Conservation (phyloP, 2,888 invertebrate genomes). For the Meliscaeva auricollis region DNA sequence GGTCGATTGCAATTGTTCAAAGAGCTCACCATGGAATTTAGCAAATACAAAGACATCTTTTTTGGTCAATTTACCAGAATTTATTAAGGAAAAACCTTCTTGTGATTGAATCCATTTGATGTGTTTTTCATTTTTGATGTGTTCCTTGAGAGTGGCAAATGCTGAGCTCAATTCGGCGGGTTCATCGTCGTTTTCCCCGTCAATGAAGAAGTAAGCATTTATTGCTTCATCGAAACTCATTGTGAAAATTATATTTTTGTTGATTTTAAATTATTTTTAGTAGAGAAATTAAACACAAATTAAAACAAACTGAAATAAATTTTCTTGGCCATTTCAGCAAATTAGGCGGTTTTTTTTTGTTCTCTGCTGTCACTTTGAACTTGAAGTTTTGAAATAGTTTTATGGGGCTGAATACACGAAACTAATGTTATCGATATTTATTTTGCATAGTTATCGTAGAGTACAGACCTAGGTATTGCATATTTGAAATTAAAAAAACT, state of each 20-base stretch:
- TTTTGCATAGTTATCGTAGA: constrained; percentile 14
- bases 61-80: constrained; percentile 86
- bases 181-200: constrained; percentile 71
- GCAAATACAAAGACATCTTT: constrained; percentile 92
- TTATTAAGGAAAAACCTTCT: constrained; percentile 85
- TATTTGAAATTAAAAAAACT: too few relatives aligned
- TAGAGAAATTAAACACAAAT: constrained; percentile 15
- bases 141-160: constrained; percentile 78
- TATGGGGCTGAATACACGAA: neutral
- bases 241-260: constrained; percentile 7
- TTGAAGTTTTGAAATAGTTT: constrained; percentile 8
- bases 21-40: constrained; percentile 90
- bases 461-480: neutral
- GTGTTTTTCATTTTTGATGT: constrained; percentile 80
- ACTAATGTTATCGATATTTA: constrained; percentile 25
- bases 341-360: constrained; percentile 59
- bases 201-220: constrained; percentile 81
- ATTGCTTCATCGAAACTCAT: constrained; percentile 81
- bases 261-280: neutral
- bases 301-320: constrained; percentile 20
- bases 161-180: constrained; percentile 77
- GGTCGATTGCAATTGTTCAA: constrained; percentile 87
- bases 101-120: constrained; percentile 87
- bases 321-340: neutral
- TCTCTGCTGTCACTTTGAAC: constrained; percentile 43